Evolutionary conservation across 2,113 vertebrate genomes (phyloP), one percentile per base, ranked within the genome.

Genomic region (Micromys minutus): DNA sequence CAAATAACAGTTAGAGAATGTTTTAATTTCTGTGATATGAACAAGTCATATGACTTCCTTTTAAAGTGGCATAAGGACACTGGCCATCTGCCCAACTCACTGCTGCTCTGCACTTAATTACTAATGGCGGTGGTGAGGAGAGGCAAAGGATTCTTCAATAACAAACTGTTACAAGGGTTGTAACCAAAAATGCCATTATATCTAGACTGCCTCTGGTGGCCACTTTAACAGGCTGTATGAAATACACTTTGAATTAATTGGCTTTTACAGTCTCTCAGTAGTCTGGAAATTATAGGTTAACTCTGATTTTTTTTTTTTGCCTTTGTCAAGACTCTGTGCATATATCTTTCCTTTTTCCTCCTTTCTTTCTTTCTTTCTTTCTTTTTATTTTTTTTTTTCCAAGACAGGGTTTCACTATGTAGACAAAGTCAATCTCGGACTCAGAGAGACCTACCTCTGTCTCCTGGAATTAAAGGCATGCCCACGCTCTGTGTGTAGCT

Each of bases 131-230:
- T 29, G 67, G 71, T 47, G 76, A 36, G 4, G 21, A 22, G 45
- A 39, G 15, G 50, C 42, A 39, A 21, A 39, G 61, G 63, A 10
- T 80, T 39, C 59, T 91, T 55, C 17, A 34, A 31, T 55, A 24
- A 21, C n/a, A 52, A 84, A 89, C 26, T 2, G n/a, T 45, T 77
- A 4, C 11, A 50, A 80, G 3, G 2, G 45, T 31, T 84, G 61
- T 75, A 21, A 55, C 65, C 86, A 74, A 29, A 71, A 55, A 45
- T 16, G 34, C 7, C 5, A 19, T 72, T 83, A 39, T 39, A 52
- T 22, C 83, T 57, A 47, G 85, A 87, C 92, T 96, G 95, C 94
- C 94, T 75, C 97, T 93, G 88, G 94, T 77, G 95, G 93, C 65
- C 65, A 76, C 76, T 87, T 93, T 65, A 55, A 59, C 12, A 22